Evolutionary conservation across 2,797 vertebrate genomes (phyloP), one percentile per base, ranked within the genome.

Genomic region (Zalophus californianus): DNA sequence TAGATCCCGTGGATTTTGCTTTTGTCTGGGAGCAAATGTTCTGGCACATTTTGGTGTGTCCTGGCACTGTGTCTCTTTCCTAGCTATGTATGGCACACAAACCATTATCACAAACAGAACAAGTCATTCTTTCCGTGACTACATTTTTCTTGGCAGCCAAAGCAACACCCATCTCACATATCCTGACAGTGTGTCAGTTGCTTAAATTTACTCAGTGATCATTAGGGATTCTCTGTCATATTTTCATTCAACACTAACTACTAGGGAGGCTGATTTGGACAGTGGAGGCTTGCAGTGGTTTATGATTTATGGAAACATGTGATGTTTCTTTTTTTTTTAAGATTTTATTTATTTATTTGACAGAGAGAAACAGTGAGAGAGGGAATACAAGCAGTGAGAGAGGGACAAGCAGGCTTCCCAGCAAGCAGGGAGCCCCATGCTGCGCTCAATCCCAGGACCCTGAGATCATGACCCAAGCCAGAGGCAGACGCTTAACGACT

Each of bases 131-230:
- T 94, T 50, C 23, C 16, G 38, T 60, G 15, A 78, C 25, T 29
- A 1, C 21, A 20, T 80, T 82, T 92, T 85, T 60, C 78, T 64
- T 64, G 38, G 58, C 48, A 95, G 35, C 16, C 29, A 70, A 18
- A 77, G 25, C n/a, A 87, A 66, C 2, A 48, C 15, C 32, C 9
- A 44, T 52, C 7, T 52, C 52, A 92, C 23, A 38, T 32, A 16
- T 79, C 32, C 56, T 82, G 88, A 94, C 52, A 54, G 5, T 20
- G n/a, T 82, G 13, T 94, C 38, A 62, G 64, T 72, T 78, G 64
- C 62, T 97, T 73, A 78, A 68, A 60, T 95, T 50, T 86, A 79
- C 56, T 90, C 50, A 64, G 54, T 44, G 21, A 94, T 75, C 64
- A n/a, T 90, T 85, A 89, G 48, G 72, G 41, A 89, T 77, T 21